Conservation (phyloP, 2,888 invertebrate species). For the Elmis aenea region DNA sequence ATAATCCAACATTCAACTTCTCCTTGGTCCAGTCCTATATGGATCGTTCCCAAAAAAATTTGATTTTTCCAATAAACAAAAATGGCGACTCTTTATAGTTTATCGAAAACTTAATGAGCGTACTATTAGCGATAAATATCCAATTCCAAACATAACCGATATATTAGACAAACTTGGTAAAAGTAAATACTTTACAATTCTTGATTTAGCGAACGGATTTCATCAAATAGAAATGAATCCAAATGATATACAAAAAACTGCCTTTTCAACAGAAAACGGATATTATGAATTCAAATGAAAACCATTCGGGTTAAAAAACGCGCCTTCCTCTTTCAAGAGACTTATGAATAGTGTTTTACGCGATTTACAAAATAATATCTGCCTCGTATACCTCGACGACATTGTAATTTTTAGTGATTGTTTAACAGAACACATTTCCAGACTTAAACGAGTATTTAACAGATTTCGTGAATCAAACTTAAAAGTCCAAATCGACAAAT, state of each 20-base stretch:
- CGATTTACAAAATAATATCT: conserved; percentile 1
- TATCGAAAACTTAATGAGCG: conserved; percentile 26
- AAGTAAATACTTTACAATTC: conserved; percentile 23
- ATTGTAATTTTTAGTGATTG: not conserved
- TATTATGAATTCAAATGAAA: not conserved
- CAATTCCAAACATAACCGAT: conserved; percentile 23
- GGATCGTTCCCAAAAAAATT: not conserved
- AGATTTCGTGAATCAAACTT: not conserved
- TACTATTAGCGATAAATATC: conserved; percentile 24
- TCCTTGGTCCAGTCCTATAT: too few species aligned
- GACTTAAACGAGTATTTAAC: conserved; percentile 1
- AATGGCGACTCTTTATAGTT: conserved; percentile 29
- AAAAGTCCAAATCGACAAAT: conserved; percentile 2
- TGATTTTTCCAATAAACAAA: not conserved
- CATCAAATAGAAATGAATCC: conserved; percentile 21
- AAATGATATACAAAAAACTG: conserved; percentile 1
- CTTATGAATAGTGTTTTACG: not conserved
- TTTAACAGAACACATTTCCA: not conserved
- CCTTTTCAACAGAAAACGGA: not conserved
- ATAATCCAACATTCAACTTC: too few species aligned
- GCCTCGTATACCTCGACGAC: conserved; percentile 2
- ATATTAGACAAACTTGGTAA: conserved; percentile 23
- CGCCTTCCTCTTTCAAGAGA: not conserved
- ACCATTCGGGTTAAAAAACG: conserved; percentile 1
- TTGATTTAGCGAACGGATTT: conserved; percentile 28